Evolutionary conservation across 2,113 vertebrate genomes (phyloP).

Genomic region (Dryoscopus gambensis): DNA sequence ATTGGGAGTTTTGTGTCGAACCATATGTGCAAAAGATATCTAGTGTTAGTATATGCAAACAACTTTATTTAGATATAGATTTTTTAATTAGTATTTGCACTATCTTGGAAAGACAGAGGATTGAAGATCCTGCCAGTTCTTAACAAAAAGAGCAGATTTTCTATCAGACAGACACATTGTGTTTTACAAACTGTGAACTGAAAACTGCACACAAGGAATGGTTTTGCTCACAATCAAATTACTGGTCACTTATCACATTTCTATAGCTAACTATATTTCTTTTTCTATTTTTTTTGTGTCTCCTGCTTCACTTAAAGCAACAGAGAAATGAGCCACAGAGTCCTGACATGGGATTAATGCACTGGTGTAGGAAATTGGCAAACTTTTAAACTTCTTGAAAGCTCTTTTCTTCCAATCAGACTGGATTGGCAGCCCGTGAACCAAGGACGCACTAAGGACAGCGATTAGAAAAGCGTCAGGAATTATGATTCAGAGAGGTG

Average conservation of each 20-base stretch:
- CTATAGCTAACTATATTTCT: neutral
- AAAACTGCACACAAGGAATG: neutral
- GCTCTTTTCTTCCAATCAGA: neutral
- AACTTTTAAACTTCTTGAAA: neutral
- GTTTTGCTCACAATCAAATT: neutral
- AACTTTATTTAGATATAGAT: neutral
- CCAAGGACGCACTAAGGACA: neutral
- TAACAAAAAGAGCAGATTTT: neutral
- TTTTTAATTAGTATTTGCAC: neutral
- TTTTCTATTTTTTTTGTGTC: neutral
- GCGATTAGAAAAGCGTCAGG: conserved; percentile 17
- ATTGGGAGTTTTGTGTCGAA: neutral
- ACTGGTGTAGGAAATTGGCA: neutral
- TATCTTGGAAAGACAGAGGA: neutral
- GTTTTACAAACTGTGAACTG: neutral
- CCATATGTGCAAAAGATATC: neutral
- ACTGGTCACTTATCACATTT: neutral
- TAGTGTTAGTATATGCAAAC: neutral
- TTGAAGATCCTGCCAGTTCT: neutral
- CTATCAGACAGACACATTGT: neutral
- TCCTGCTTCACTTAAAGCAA: neutral
- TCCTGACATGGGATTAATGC: neutral
- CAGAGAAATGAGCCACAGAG: neutral
- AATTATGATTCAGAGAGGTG: conserved; percentile 51
- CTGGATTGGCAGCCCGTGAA: neutral